Conservation (phyloP, 53 echinoderm and acorn worm species). For the Arbacia lixula region DNA sequence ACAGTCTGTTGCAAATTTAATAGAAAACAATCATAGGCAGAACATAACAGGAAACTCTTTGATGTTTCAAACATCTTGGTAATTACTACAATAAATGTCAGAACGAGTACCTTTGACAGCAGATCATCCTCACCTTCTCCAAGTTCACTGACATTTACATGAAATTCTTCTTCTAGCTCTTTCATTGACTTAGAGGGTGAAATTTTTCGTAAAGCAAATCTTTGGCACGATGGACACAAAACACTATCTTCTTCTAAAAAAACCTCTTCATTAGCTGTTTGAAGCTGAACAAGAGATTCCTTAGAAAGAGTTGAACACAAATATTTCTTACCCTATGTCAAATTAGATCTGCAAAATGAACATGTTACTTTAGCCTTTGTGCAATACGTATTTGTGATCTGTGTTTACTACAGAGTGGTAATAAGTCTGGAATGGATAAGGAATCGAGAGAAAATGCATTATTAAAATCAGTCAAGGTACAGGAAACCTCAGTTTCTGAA, state of each 20-base stretch:
- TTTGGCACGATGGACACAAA: constrained; percentile 20
- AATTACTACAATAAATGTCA: neutral
- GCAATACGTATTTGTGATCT: neutral
- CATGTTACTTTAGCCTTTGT: neutral
- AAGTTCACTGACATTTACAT: neutral
- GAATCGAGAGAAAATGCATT: constrained; percentile 5
- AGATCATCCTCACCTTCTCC: constrained; percentile 1
- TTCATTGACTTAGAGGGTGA: constrained; percentile 4
- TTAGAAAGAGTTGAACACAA: neutral
- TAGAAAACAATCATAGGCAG: constrained; percentile 20
- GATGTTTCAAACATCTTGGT: neutral
- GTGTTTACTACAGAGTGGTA: constrained; percentile 7
- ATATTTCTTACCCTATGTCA: constrained; percentile 1
- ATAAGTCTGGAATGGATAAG: neutral
- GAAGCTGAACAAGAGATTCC: neutral
- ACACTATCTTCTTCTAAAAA: constrained; percentile 8
- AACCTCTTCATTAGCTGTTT: constrained; percentile 13
- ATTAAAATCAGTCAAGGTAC: constrained; percentile 2
- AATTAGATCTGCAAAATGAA: neutral
- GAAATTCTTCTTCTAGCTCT: constrained; percentile 21
- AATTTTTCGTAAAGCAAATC: constrained; percentile 10
- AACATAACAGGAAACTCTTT: constrained; percentile 10
- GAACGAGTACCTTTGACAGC: constrained; percentile 12
- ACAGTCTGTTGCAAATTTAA: neutral
- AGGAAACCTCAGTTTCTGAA: constrained; percentile 1